Evolutionary conservation across 2,888 invertebrate genomes (phyloP).

Genomic region (Stenchaetothrips biformis): DNA sequence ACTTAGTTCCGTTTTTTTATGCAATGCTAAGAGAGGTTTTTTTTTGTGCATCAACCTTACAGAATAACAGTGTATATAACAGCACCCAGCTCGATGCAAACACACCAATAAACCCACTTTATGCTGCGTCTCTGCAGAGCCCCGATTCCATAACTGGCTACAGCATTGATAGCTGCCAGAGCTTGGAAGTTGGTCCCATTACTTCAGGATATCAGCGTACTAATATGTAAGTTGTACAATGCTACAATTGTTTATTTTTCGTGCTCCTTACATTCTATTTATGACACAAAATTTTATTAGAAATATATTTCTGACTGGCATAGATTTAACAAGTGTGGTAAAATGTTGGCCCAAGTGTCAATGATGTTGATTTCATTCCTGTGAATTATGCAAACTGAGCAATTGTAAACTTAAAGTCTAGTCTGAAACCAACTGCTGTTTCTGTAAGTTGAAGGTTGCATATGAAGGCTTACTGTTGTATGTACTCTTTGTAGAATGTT

Average conservation of each 20-base stretch:
- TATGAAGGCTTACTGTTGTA: background rate
- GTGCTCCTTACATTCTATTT: too few species aligned
- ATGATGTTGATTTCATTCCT: too few species aligned
- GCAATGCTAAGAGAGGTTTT: conserved; percentile 4
- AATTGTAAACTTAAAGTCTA: background rate
- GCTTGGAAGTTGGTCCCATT: conserved; percentile 1
- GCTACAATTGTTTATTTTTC: too few species aligned
- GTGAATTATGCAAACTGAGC: too few species aligned
- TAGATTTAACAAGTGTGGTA: too few species aligned
- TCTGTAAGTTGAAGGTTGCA: background rate
- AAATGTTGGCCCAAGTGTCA: too few species aligned
- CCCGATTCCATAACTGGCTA: conserved; percentile 64
- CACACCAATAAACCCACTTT: conserved; percentile 52
- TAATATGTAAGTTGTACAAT: background rate
- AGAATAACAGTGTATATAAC: conserved; percentile 69
- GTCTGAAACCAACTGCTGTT: background rate
- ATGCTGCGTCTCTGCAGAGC: conserved; percentile 64
- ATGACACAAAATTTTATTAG: too few species aligned
- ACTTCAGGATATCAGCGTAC: background rate
- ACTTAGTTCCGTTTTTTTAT: background rate
- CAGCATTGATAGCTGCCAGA: conserved; percentile 45
- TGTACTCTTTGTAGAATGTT: background rate
- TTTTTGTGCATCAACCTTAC: conserved; percentile 41
- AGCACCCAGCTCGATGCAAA: conserved; percentile 62
- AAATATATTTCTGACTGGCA: too few species aligned